Evolutionary conservation across 1,140 invertebrate species (phyloP).

Genomic region (Hesperophylax magnus): DNA sequence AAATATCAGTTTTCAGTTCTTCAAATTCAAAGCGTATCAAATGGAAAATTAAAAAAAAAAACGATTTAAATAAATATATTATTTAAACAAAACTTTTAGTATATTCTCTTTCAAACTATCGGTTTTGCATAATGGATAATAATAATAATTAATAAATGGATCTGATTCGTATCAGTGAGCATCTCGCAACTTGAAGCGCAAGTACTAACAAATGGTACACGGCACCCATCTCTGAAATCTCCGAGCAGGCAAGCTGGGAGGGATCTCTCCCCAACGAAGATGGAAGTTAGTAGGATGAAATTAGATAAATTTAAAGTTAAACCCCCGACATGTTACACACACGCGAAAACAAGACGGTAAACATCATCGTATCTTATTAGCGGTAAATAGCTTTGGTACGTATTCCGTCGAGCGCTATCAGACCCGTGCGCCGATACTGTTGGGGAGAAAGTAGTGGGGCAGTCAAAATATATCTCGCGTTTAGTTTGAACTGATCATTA

Average conservation of each 20-base stretch:
- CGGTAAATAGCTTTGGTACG: conserved; percentile 53
- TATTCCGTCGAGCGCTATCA: neutral
- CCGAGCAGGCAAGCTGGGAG: neutral
- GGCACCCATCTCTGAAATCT: neutral
- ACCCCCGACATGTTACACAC: conserved; percentile 54
- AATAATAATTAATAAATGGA: neutral
- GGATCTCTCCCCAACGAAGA: conserved; percentile 23
- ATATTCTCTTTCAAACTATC: too few relatives aligned
- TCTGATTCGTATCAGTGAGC: neutral
- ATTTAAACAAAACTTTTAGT: too few relatives aligned
- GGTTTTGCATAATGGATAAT: too few relatives aligned
- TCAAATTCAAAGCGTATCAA: too few relatives aligned
- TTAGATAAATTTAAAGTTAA: conserved; percentile 58
- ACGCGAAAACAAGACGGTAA: conserved; percentile 56
- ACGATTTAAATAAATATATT: too few relatives aligned
- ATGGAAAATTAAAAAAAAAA: too few relatives aligned
- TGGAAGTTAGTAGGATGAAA: conserved; percentile 52
- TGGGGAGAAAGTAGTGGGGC: too few relatives aligned
- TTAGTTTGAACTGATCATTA: too few relatives aligned
- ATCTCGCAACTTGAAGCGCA: neutral
- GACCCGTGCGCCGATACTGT: conserved; percentile 11
- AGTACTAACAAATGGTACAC: too few relatives aligned
- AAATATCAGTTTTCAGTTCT: too few relatives aligned
- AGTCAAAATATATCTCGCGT: too few relatives aligned
- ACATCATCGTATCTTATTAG: conserved; percentile 57